Evolutionary conservation across 2,888 invertebrate species (phyloP), one percentile per base, ranked within the genome.

Genomic region (Gordius sp.): DNA sequence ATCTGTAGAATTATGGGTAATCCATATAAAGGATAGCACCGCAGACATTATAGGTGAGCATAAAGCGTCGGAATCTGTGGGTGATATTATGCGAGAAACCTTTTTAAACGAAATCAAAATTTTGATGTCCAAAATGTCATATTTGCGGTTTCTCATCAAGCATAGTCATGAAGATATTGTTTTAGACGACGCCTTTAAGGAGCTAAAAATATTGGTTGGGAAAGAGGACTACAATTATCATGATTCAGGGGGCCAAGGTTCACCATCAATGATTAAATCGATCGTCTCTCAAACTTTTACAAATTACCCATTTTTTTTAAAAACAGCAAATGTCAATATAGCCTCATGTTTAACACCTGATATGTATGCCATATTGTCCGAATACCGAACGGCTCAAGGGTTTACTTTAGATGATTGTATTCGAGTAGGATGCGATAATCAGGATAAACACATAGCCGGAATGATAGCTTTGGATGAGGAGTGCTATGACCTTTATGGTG

Each of bases 341-440:
- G 8, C 47, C 4, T 23, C 4, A 18, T 47, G 8, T n/a, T 20
- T 47, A 4, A 47, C 47, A 23, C 47, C 47, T 20, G 47, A 47
- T 8, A 4, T 47, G 8, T 47, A 47, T 20, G 20, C 8, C 8
- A n/a, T 4, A 8, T 23, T 47, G n/a, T 4, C 4, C 8, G 47
- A 47, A 20, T 47, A n/a, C 23, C 8, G 47, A 4, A n/a, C 47
- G 8, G 8, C 47, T 23, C 8, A 47, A 4, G 47, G 23, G 4
- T n/a, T 47, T 23, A 47, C 16, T 4, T 20, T 47, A 47, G 47
- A 47, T 20, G 47, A 47, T 47, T 47, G 47, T 23, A 47, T 47
- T 20, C 47, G 20, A 47, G 47, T 47, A 13, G 47, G 47, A 8
- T 13, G 8, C 20, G 47, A 47, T 20, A 8, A 47, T 47, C 47